Conservation (phyloP, 64 coral and sea anemone species). For the Dendronephthya gigantea region DNA sequence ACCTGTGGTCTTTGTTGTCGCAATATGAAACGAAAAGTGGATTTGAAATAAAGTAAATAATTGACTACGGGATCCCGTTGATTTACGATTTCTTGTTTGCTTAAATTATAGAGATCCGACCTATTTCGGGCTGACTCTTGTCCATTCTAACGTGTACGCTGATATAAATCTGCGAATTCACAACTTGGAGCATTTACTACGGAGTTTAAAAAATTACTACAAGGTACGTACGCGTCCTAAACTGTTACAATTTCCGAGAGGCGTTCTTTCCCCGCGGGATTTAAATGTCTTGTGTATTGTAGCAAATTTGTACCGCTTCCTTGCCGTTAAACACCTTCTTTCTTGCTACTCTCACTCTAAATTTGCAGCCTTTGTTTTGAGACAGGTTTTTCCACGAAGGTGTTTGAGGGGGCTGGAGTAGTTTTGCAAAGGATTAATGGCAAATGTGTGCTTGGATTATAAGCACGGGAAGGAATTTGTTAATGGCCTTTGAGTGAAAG, state of each 20-base stretch:
- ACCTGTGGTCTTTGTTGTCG: no score
- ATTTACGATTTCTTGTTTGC: neutral
- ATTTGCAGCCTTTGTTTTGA: no score
- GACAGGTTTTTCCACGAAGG: no score
- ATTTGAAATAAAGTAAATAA: neutral
- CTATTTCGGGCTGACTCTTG: neutral
- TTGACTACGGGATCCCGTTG: neutral
- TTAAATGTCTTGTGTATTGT: neutral
- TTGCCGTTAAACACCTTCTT: no score
- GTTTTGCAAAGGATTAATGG: no score
- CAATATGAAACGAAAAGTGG: neutral
- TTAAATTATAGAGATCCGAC: neutral
- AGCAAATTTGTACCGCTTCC: neutral
- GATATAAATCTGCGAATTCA: neutral
- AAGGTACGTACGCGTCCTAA: neutral
- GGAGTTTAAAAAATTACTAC: neutral
- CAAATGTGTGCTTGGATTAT: no score
- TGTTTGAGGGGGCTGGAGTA: no score
- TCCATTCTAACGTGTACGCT: neutral
- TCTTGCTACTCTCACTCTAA: neutral
- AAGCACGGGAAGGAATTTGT: no score
- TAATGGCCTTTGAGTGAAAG: no score
- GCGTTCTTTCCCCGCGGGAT: neutral
- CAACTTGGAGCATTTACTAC: neutral
- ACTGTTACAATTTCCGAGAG: no score